Evolutionary conservation across 2,113 vertebrate species (phyloP).

Genomic region (Xyrauchen texanus): DNA sequence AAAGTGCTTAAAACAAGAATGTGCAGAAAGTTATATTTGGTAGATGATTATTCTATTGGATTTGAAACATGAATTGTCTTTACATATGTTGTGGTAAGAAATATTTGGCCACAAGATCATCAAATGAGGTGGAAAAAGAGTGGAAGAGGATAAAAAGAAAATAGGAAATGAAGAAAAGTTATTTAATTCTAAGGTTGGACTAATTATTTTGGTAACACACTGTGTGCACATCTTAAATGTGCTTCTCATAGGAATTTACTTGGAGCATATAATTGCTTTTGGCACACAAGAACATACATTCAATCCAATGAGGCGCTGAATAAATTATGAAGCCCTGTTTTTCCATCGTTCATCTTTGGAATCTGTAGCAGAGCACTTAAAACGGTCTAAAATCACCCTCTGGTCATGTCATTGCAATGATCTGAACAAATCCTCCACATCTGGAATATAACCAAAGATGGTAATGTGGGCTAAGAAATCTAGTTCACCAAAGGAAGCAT

Average conservation of each 20-base stretch:
- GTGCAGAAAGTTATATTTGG: background rate
- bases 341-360: conserved; percentile 16
- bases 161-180: background rate
- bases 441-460: conserved; percentile 37
- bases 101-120: background rate
- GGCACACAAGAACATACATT: conserved; percentile 43
- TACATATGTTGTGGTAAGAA: background rate
- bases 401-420: conserved; percentile 44
- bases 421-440: conserved; percentile 45
- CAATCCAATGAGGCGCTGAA: conserved; percentile 48
- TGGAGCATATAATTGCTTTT: conserved; percentile 47
- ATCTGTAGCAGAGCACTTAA: background rate
- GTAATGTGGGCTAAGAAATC: conserved; percentile 22
- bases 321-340: conserved; percentile 51
- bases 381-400: conserved; percentile 28
- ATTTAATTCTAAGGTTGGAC: no score
- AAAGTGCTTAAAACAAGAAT: background rate
- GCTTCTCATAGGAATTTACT: conserved; percentile 40
- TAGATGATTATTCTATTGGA: background rate
- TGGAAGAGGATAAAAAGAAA: conserved; percentile 6
- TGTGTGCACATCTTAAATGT: conserved; percentile 35
- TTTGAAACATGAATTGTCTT: background rate
- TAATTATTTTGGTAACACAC: background rate
- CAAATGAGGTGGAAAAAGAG: background rate
- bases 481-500: background rate